Conservation (phyloP, 2,113 vertebrate species). For the Sceloporus tristichus region DNA sequence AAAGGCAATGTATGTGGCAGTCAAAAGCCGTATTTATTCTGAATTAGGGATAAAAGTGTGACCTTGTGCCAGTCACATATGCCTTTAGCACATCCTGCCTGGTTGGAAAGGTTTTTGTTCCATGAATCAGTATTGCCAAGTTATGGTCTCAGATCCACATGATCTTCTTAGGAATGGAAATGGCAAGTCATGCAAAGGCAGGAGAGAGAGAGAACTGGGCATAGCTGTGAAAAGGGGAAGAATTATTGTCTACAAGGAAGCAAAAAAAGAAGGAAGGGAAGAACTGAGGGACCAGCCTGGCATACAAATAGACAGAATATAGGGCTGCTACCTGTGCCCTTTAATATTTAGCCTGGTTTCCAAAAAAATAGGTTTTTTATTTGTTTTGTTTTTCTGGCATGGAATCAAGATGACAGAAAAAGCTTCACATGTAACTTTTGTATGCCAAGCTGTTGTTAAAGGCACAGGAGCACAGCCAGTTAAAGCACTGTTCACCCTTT, state of each 20-base stretch:
- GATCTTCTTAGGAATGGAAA: conserved; percentile 3
- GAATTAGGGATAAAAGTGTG: background rate
- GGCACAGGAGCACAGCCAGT: background rate
- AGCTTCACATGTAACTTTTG: no score
- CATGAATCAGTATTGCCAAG: background rate
- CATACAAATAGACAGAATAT: background rate
- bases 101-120: background rate
- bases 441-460: background rate
- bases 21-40: background rate
- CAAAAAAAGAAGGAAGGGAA: no score
- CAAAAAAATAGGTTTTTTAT: background rate
- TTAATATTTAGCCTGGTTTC: background rate
- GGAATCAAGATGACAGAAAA: background rate
- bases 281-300: no score
- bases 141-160: background rate
- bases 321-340: background rate
- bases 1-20: background rate
- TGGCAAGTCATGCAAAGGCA: background rate
- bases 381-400: background rate
- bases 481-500: background rate
- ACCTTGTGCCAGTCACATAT: background rate
- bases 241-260: background rate
- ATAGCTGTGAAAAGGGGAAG: background rate
- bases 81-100: background rate
- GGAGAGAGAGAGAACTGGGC: background rate